Evolutionary conservation across 2,888 invertebrate genomes (phyloP), one percentile per base, ranked within the genome.

Genomic region (Octodonta nipae): DNA sequence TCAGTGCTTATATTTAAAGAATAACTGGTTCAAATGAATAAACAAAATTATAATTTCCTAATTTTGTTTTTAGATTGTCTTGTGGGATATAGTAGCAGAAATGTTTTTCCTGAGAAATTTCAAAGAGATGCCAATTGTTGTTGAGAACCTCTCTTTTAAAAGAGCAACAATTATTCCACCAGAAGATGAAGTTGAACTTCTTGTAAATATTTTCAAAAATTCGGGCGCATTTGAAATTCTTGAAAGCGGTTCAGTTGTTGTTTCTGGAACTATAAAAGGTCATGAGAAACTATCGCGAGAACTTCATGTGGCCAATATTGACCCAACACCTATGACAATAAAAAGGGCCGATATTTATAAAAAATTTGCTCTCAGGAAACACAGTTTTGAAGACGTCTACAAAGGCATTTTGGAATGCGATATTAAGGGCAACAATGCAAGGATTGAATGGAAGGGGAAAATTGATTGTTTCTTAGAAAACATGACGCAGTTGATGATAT

Each of bases 401-500:
- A 57, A 61, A 37, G 67, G 70, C 7, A 53, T 77, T 3, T 57
- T 4, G n/a, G n/a, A n/a, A n/a, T n/a, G n/a, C n/a, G n/a, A n/a
- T n/a, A n/a, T n/a, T n/a, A n/a, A n/a, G n/a, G n/a, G n/a, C n/a
- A n/a, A n/a, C n/a, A n/a, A n/a, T n/a, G n/a, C n/a, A n/a, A n/a
- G n/a, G n/a, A n/a, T n/a, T n/a, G n/a, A n/a, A n/a, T n/a, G n/a
- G n/a, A n/a, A n/a, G n/a, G n/a, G n/a, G n/a, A n/a, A n/a, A n/a
- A n/a, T n/a, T n/a, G n/a, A n/a, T n/a, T n/a, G n/a, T n/a, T n/a
- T n/a, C n/a, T n/a, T n/a, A n/a, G 80, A 81, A 47, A 73, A 71
- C 8, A 71, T 80, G 68, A 56, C 80, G 16, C 81, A 81, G 49
- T 64, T 73, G 45, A n/a, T n/a, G n/a, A n/a, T n/a, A n/a, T n/a